Conservation (phyloP, 2,888 invertebrate genomes). For the Tinea trinotella region DNA sequence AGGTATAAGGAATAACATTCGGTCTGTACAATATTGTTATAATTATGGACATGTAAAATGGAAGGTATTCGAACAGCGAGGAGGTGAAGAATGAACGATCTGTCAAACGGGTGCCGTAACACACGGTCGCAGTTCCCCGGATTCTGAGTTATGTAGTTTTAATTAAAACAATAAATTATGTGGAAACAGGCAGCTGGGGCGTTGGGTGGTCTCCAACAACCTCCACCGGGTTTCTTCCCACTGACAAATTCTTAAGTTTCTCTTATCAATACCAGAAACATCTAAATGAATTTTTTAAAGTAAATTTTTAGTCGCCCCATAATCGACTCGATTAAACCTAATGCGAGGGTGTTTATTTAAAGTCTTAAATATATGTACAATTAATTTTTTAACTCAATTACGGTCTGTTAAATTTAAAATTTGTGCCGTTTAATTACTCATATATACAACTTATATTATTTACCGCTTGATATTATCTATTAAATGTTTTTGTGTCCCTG, state of each 20-base stretch:
- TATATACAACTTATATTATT: not conserved
- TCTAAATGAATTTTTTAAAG: slow-evolving; percentile 11
- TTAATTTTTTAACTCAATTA: not conserved
- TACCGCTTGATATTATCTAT: not conserved
- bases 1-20: no score
- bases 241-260: slow-evolving; percentile 17
- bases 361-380: slow-evolving; percentile 6
- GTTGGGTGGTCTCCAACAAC: slow-evolving; percentile 49
- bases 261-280: slow-evolving; percentile 9
- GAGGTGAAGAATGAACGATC: slow-evolving; percentile 12
- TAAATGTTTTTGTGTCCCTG: not conserved
- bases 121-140: slow-evolving; percentile 5
- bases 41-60: not conserved
- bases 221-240: slow-evolving; percentile 6
- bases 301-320: slow-evolving; percentile 10
- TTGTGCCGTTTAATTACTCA: not conserved
- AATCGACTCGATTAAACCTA: slow-evolving; percentile 13
- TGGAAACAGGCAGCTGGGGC: slow-evolving; percentile 34
- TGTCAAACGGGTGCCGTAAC: slow-evolving; percentile 1
- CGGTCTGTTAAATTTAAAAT: not conserved
- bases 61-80: not conserved
- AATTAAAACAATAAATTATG: slow-evolving; percentile 67
- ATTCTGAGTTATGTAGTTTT: slow-evolving; percentile 58
- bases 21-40: no score
- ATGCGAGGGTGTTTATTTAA: slow-evolving; percentile 16